Evolutionary conservation across 2,888 invertebrate genomes (phyloP).

Genomic region (Campoplex nolae): DNA sequence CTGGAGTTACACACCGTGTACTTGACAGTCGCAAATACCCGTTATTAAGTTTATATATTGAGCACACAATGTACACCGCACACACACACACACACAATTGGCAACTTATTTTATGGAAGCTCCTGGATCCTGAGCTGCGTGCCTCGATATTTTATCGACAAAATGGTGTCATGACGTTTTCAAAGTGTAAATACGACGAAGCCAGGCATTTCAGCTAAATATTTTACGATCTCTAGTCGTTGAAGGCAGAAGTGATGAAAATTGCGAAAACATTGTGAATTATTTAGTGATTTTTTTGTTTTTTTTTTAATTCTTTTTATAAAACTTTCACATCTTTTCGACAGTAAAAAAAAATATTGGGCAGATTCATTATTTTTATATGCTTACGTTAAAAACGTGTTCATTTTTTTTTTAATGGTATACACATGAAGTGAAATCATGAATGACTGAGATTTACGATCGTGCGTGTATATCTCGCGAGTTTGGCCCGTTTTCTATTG

Average conservation of each 20-base stretch:
- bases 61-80: slow-evolving; percentile 33
- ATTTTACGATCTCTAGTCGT: background rate
- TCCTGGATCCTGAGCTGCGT: slow-evolving; percentile 4
- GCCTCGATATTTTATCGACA: slow-evolving; percentile 14
- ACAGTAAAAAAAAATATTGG: background rate
- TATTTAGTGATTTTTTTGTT: background rate
- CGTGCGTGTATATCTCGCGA: slow-evolving; percentile 46
- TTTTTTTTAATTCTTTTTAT: background rate
- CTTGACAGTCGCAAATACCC: slow-evolving; percentile 52
- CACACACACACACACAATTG: background rate
- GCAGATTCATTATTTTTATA: background rate
- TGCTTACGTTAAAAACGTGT: background rate
- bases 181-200: background rate
- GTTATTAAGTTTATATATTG: slow-evolving; percentile 48
- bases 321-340: background rate
- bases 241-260: background rate
- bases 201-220: background rate
- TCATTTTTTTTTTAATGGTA: background rate
- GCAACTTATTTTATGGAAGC: slow-evolving; percentile 15
- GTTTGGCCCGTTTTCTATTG: slow-evolving; percentile 68
- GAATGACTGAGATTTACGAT: slow-evolving; percentile 72
- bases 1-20: slow-evolving; percentile 8
- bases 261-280: background rate
- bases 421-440: slow-evolving; percentile 69
- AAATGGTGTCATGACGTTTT: background rate